Percentiles rank a stretch among this genome's conserved stretches.
Conservation (phyloP, 2,113 vertebrate species). For the Motacilla alba region DNA sequence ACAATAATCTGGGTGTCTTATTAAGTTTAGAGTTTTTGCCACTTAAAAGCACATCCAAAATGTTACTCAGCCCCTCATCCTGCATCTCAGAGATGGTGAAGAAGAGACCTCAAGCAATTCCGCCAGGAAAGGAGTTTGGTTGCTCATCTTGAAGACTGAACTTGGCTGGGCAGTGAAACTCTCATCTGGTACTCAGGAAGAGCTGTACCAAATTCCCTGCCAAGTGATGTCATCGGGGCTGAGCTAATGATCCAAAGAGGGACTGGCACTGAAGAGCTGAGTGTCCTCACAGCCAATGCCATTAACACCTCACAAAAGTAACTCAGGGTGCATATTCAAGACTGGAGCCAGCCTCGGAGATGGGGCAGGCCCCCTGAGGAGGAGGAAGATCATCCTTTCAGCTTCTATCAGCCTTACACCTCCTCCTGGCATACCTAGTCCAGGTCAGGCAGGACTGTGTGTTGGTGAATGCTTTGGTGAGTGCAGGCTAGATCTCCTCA, state of each 20-base stretch:
- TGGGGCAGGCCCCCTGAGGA: background rate
- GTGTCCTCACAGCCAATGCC: background rate
- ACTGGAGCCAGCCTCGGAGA: background rate
- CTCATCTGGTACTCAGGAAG: background rate
- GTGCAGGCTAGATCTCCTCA: background rate
- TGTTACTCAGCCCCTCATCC: background rate
- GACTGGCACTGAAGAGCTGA: background rate
- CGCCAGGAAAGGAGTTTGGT: background rate
- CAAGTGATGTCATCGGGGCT: background rate
- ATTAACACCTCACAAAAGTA: background rate
- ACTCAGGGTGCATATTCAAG: background rate
- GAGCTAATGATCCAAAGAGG: slow-evolving; percentile 23
- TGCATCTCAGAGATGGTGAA: background rate
- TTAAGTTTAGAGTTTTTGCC: background rate
- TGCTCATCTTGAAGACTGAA: background rate
- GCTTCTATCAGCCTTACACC: background rate
- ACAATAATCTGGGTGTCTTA: background rate
- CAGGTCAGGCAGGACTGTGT: background rate
- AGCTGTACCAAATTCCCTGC: background rate
- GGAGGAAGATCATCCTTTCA: background rate
- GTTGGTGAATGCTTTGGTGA: background rate
- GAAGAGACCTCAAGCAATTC: background rate
- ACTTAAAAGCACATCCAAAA: background rate
- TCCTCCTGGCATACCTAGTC: background rate
- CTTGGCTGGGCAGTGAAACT: background rate